Conservation (phyloP, 2,888 invertebrate genomes). For the Lacanobia oleracea region DNA sequence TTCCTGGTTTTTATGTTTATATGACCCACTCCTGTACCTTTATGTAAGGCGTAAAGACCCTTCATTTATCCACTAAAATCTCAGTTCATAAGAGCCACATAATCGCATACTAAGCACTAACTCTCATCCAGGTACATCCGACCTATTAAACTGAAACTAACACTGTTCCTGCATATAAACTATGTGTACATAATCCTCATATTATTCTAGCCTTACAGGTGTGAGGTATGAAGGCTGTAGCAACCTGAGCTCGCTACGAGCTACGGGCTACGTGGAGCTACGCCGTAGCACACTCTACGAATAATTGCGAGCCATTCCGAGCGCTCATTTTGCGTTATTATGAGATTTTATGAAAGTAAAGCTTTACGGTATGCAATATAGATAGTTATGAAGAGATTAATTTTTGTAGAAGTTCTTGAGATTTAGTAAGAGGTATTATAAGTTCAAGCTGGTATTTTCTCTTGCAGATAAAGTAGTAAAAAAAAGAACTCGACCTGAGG, state of each 20-base stretch:
- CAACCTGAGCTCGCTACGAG: conserved; percentile 59
- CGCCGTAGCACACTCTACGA: conserved; percentile 53
- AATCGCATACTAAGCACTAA: conserved; percentile 18
- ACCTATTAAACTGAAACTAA: conserved; percentile 31
- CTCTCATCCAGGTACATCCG: conserved; percentile 11
- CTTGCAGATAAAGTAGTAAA: too few species aligned
- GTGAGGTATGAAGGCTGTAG: conserved; percentile 52
- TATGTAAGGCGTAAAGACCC: not conserved
- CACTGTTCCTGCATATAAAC: conserved; percentile 46
- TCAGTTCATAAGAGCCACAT: not conserved
- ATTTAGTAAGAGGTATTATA: not conserved
- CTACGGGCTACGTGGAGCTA: conserved; percentile 48
- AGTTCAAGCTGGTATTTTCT: not conserved
- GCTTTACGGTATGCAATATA: conserved; percentile 8
- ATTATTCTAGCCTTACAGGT: conserved; percentile 45
- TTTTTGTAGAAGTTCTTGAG: not conserved
- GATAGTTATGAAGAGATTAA: conserved; percentile 16
- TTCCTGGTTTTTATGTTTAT: too few species aligned
- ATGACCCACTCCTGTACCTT: too few species aligned
- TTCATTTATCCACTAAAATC: not conserved
- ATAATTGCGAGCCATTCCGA: conserved; percentile 47
- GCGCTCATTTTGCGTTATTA: conserved; percentile 37
- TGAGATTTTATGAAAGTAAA: conserved; percentile 31
- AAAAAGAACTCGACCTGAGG: too few species aligned
- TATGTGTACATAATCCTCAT: conserved; percentile 44